Base-by-base conservation (phyloP, 2,888 invertebrate species). In the Mimumesa dahlbomi region DNA sequence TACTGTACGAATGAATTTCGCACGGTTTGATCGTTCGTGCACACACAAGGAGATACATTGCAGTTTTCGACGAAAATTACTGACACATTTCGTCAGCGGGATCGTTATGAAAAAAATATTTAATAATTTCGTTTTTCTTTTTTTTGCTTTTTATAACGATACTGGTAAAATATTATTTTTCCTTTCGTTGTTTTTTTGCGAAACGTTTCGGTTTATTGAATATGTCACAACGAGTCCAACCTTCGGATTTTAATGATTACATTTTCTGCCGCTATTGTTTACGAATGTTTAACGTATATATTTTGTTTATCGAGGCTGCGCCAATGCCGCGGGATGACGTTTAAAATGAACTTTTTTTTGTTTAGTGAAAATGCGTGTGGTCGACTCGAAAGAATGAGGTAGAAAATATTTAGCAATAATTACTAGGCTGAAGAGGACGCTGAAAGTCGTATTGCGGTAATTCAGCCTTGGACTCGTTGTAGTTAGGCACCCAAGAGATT, bases 391-490 rank as follows among this genome's bases (percentile, higher is more conserved):
- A 45, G 57, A 59, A 53, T 46, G 50, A 73, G 54, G 58, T 46
- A 57, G 64, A 48, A 69, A 84, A 79, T 78, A 79, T 83, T 81
- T 81, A 80, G 82, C 70, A 83, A 82, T 75, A 78, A 79, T 81
- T 79, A 66, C 57, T 68, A 67, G 59, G 54, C 57, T 64, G 64
- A 79, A 70, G 75, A 76, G 64, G 48, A 50, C 61, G 54, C 82
- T 79, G 82, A 84, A 85, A 84, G 85, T 82, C 65, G 64, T 64
- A 79, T 83, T 81, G 82, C 84, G 71, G 71, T 77, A 83, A 69
- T 48, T 50, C 54, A 79, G 83, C 85, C 84, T 85, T 85, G 85
- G 82, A 80, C 83, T 85, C 80, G 73, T 83, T 85, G 80, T 79
- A 81, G 76, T 82, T 81, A 76, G 79, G 75, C 79, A 74, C 72